Conservation (phyloP, 2,888 invertebrate genomes). For the Drosophila neoperkinsi region DNA sequence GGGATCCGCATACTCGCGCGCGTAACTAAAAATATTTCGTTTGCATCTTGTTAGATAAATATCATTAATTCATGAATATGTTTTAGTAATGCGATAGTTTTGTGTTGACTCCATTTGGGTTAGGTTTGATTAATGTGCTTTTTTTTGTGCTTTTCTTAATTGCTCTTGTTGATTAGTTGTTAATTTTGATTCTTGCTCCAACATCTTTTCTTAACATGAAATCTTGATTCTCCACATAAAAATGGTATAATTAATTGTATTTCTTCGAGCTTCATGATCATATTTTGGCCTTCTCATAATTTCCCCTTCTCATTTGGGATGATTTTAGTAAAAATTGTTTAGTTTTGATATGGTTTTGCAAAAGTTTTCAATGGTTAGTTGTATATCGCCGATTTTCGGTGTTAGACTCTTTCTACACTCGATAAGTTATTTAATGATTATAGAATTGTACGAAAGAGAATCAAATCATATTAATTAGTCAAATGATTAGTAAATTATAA, state of each 20-base stretch:
- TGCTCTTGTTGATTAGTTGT: background rate
- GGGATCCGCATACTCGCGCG: conserved; percentile 96
- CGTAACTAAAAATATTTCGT: conserved; percentile 88
- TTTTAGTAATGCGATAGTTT: conserved; percentile 16
- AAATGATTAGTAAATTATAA: conserved; percentile 17
- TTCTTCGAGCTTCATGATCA: background rate
- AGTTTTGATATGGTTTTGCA: conserved; percentile 74
- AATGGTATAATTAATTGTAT: background rate
- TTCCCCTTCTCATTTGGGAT: conserved; percentile 2
- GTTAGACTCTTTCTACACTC: conserved; percentile 61
- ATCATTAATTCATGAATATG: conserved; percentile 1
- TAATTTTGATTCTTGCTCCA: conserved; percentile 22
- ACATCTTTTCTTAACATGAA: background rate
- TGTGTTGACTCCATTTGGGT: conserved; percentile 40
- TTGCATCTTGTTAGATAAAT: conserved; percentile 43
- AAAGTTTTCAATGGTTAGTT: conserved; percentile 70
- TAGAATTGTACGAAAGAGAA: conserved; percentile 53
- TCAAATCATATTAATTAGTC: conserved; percentile 46
- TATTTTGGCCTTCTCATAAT: conserved; percentile 1
- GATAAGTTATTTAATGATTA: conserved; percentile 58
- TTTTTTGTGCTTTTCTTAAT: conserved; percentile 1
- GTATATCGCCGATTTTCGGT: conserved; percentile 51
- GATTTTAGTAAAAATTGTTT: conserved; percentile 72
- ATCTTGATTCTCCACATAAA: conserved; percentile 20
- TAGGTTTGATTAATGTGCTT: conserved; percentile 12